Evolutionary conservation across 2,797 vertebrate genomes (phyloP).

Genomic region (Hipposideros larvatus): DNA sequence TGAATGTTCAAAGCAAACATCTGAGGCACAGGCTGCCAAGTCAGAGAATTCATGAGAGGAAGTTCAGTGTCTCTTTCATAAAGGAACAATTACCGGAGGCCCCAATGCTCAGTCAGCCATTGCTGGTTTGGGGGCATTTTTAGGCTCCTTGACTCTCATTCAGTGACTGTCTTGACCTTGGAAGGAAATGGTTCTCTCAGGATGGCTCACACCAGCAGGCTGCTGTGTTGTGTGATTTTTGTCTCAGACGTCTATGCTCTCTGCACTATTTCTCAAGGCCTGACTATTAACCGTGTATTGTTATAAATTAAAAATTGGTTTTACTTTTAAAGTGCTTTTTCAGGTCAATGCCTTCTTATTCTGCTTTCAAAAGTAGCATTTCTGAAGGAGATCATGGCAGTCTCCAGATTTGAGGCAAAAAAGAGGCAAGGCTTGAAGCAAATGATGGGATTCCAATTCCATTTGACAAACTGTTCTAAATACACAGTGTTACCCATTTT

Average conservation of each 20-base stretch:
- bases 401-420: conserved; percentile 38
- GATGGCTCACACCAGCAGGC: not conserved
- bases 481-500: not conserved
- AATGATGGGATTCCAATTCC: not conserved
- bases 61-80: not conserved
- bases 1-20: not conserved
- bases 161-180: not conserved
- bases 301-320: conserved; percentile 42
- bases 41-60: not conserved
- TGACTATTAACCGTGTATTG: not conserved
- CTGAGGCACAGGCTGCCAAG: not conserved
- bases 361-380: conserved; percentile 21
- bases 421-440: not conserved
- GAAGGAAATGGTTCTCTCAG: not conserved
- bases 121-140: not conserved
- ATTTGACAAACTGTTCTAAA: not conserved
- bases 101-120: not conserved
- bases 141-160: not conserved
- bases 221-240: not conserved
- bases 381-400: not conserved
- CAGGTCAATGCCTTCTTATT: not conserved
- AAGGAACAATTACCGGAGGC: not conserved
- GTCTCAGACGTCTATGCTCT: not conserved
- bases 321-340: not conserved
- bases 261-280: not conserved